These are phyloP conservation scores for Lerema accius DNA, from an alignment of 1,140 invertebrate species.

Conservation along the genomic window DNA sequence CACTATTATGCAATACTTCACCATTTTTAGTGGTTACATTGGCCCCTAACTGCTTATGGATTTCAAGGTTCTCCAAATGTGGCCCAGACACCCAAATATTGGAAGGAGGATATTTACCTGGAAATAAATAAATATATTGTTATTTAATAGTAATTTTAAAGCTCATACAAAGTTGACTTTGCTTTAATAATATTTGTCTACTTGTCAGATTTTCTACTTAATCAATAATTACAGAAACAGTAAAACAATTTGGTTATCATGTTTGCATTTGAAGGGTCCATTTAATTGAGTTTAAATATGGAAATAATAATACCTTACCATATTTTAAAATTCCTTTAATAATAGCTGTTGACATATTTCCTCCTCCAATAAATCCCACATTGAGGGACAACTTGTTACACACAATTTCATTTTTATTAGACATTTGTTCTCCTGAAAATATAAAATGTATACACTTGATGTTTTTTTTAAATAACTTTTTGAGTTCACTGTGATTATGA, in stretches of 20 bases:
- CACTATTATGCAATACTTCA: constrained; percentile 85
- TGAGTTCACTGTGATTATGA: too few species aligned
- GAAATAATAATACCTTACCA: constrained; percentile 71
- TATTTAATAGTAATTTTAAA: too few species aligned
- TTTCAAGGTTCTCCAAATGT: constrained; percentile 84
- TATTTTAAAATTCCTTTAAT: constrained; percentile 89
- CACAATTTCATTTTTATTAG: neutral
- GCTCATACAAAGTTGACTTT: too few species aligned
- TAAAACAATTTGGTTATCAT: too few species aligned
- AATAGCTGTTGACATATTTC: constrained; percentile 97
- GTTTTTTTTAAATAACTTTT: too few species aligned
- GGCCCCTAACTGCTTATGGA: constrained; percentile 86
- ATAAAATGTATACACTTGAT: too few species aligned
- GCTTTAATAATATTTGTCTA: too few species aligned
- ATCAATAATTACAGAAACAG: too few species aligned
- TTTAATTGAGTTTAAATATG: too few species aligned
- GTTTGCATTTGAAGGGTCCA: too few species aligned
- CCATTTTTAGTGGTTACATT: constrained; percentile 85
- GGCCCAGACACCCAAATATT: constrained; percentile 88
- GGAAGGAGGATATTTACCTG: constrained; percentile 83
- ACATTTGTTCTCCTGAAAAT: neutral
- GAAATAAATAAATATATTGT: constrained; percentile 35
- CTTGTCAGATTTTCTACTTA: too few species aligned
- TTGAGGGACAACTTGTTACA: constrained; percentile 35
- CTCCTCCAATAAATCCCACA: constrained; percentile 96